A percentile compares a stretch with the other conserved stretches of the same genome.
Conservation (phyloP, 2,797 vertebrate species). For the Hemitrygon akajei region DNA sequence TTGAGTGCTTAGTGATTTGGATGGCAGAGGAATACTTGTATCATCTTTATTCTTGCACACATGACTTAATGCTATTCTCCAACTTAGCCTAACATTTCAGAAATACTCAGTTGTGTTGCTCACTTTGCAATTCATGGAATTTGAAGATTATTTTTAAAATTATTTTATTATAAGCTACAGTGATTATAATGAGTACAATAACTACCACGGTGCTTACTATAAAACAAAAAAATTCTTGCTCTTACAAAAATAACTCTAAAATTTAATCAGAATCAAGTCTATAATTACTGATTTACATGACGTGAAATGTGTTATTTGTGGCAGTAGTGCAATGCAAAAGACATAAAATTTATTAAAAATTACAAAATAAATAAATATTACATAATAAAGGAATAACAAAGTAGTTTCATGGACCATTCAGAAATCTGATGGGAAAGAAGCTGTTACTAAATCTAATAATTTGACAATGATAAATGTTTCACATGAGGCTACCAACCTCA, state of each 20-base stretch:
- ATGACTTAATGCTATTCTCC: background rate
- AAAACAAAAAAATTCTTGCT: background rate
- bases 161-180: too few species aligned
- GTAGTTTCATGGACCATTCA: too few species aligned
- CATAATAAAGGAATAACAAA: too few species aligned
- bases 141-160: background rate
- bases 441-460: too few species aligned
- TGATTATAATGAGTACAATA: too few species aligned
- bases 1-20: background rate
- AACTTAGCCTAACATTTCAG: background rate
- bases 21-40: background rate
- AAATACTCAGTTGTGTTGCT: background rate
- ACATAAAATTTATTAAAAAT: too few species aligned
- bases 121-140: background rate
- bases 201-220: too few species aligned
- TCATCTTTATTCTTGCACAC: background rate
- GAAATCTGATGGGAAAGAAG: too few species aligned
- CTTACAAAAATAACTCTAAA: background rate
- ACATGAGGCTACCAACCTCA: background rate
- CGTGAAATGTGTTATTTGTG: too few species aligned
- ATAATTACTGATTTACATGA: too few species aligned
- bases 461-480: background rate
- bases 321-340: too few species aligned
- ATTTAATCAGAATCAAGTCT: background rate
- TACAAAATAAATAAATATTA: too few species aligned